phyloP scores from a whole-genome alignment of 2,113 vertebrate species.

The Gymnarchus niloticus region DNA sequence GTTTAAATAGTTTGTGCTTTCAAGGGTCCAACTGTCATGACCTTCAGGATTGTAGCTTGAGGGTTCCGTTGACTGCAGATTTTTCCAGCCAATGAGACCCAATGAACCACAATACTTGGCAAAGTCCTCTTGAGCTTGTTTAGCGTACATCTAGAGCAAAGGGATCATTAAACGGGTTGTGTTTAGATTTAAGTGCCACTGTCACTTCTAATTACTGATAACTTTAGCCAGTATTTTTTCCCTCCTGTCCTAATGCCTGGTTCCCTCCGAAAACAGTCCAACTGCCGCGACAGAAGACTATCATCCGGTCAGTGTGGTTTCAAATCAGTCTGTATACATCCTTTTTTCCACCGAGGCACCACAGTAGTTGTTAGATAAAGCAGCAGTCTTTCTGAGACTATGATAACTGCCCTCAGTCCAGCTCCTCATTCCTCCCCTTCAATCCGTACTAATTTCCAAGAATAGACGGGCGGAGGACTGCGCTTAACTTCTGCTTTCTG shows the following conservation, averaged over 20 bases:
- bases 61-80: not conserved
- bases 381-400: not conserved
- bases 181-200: not conserved
- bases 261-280: not conserved
- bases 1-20: not conserved
- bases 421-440: too few relatives aligned
- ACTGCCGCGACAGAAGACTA: not conserved
- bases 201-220: not conserved
- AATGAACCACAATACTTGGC: slow-evolving; percentile 29
- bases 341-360: not conserved
- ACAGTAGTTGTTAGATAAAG: not conserved
- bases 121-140: not conserved
- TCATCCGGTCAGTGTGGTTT: not conserved
- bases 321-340: not conserved
- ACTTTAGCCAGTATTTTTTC: not conserved
- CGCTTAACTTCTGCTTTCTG: not conserved
- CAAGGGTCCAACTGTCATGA: not conserved
- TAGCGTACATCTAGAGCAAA: slow-evolving; percentile 7
- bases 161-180: slow-evolving; percentile 1
- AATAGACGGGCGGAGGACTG: not conserved
- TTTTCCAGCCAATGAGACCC: slow-evolving; percentile 6
- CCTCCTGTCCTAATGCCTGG: not conserved
- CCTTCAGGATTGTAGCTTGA: not conserved
- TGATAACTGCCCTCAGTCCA: not conserved
- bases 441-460: not conserved